Base-by-base conservation (phyloP, 2,888 invertebrate genomes). In the Cynaeus angustus region DNA sequence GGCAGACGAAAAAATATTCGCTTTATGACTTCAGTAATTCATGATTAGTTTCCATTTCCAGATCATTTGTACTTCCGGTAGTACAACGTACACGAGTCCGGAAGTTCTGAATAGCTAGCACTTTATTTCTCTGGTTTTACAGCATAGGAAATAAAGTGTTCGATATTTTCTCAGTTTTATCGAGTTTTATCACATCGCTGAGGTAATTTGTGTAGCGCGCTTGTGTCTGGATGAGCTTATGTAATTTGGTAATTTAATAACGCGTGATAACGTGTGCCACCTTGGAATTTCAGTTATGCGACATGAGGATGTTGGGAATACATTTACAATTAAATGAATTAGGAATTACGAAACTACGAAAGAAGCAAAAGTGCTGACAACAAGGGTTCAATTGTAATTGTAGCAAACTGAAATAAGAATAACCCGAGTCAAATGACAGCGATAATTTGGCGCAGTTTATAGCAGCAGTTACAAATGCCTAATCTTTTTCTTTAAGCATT, bases 41-140 rank as follows among this genome's bases (percentile, higher is more conserved):
- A 73, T 72, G 70, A 76, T 76, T 72, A 74, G 74, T 72, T 69
- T 71, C 73, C 69, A 75, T 75, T 78, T 76, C 72, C 75, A 72
- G 68, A 66, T 75, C 77, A 76, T 78, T 78, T 76, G 71, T 70
- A 70, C 64, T 70, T 71, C 55, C 70, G 68, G 41, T 66, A 70
- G 68, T 38, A 64, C 66, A 48, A 52, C 69, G 68, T 70, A 62
- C 68, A 58, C 68, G 66, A 68, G 58, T 65, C 68, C 71, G 73
- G 72, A 71, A 73, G 70, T 66, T 61, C 41, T 52, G 48, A 67
- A 65, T 69, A 61, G 65, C 62, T 61, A 48, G 68, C 69, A 72
- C 69, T 74, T 74, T 73, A 72, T 74, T 75, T 73, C 55, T 52
- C 68, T 67, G 64, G 71, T 74, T 73, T 66, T 74, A 74, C 73